Conservation (phyloP, 2,888 invertebrate species). For the Cheilosia pagana region DNA sequence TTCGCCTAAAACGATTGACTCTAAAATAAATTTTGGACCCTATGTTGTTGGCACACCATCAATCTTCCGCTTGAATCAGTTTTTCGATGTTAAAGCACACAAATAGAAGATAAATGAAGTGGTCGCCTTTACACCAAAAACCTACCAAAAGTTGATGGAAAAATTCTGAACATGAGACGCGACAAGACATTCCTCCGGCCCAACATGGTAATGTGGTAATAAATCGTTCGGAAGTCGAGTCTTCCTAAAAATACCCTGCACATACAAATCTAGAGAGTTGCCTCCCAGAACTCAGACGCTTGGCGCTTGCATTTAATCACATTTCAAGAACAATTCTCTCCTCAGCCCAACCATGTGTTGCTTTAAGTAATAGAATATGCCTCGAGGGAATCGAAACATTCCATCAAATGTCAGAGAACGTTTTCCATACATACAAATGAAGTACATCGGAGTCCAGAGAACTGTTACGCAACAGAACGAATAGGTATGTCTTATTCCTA, state of each 20-base stretch:
- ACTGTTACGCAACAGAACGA: conserved; percentile 36
- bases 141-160: neutral
- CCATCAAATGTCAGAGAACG: conserved; percentile 34
- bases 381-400: conserved; percentile 23
- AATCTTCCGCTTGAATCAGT: no score
- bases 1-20: no score
- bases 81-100: no score
- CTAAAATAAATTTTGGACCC: no score
- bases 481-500: conserved; percentile 16
- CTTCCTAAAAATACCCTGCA: conserved; percentile 18
- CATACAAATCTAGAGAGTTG: neutral
- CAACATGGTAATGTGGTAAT: neutral
- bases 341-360: conserved; percentile 39
- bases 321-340: neutral
- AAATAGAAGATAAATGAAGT: no score
- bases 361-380: conserved; percentile 27
- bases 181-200: neutral
- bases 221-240: conserved; percentile 3
- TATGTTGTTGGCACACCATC: no score
- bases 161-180: neutral
- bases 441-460: conserved; percentile 48
- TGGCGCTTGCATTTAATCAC: conserved; percentile 48
- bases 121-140: no score
- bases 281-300: neutral
- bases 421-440: conserved; percentile 22